phyloP scores from a whole-genome alignment of 2,888 invertebrate genomes.

The Troides helena region DNA sequence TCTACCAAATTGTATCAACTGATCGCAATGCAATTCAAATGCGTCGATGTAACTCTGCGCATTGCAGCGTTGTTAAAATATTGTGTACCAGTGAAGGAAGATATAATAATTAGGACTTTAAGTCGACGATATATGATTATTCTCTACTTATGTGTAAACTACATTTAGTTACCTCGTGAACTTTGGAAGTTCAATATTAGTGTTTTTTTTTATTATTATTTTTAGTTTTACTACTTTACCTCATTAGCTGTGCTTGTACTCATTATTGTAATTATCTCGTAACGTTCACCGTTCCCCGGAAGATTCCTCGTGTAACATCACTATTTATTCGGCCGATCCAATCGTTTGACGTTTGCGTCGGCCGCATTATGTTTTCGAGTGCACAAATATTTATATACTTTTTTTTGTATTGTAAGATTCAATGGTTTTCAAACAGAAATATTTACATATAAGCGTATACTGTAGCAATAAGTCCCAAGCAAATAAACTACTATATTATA shows the following conservation, averaged over 20 bases:
- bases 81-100: constrained; percentile 70
- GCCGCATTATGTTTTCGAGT: background rate
- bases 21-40: background rate
- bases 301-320: constrained; percentile 10
- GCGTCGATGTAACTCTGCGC: constrained; percentile 39
- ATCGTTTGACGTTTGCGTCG: constrained; percentile 21
- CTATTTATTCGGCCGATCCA: constrained; percentile 5
- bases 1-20: background rate
- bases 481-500: constrained; percentile 11
- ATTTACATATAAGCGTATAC: constrained; percentile 17
- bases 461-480: constrained; percentile 13
- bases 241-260: constrained; percentile 70
- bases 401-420: constrained; percentile 9
- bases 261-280: constrained; percentile 30
- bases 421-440: constrained; percentile 9
- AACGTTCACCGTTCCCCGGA: constrained; percentile 27
- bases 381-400: constrained; percentile 28
- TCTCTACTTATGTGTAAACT: constrained; percentile 61
- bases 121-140: constrained; percentile 62
- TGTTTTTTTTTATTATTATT: constrained; percentile 51
- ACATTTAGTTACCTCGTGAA: constrained; percentile 77
- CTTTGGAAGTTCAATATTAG: constrained; percentile 73
- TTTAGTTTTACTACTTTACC: constrained; percentile 62
- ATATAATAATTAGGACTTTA: constrained; percentile 69
- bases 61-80: constrained; percentile 58